Evolutionary conservation across 2,797 vertebrate genomes (phyloP).

Genomic region (Melanotaenia maccullochi): DNA sequence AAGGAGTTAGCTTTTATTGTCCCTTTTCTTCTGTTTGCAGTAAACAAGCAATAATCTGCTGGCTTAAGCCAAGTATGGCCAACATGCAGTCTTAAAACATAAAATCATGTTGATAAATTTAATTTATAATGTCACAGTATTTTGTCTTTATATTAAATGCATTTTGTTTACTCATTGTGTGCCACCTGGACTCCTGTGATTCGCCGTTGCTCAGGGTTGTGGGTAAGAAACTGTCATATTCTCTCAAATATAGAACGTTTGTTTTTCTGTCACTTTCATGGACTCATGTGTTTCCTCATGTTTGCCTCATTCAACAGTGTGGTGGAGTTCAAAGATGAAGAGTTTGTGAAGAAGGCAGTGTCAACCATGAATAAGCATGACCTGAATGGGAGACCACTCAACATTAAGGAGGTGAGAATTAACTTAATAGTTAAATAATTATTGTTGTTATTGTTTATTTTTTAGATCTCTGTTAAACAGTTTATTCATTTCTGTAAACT

Average conservation of each 20-base stretch:
- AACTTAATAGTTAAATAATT: not conserved
- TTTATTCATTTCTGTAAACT: not conserved
- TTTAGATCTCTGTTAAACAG: not conserved
- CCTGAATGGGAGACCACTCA: slow-evolving; percentile 94
- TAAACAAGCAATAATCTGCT: slow-evolving; percentile 37
- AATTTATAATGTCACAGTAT: slow-evolving; percentile 17
- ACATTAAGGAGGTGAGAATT: slow-evolving; percentile 94
- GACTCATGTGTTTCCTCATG: slow-evolving; percentile 21
- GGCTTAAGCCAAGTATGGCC: slow-evolving; percentile 44
- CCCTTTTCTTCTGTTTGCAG: slow-evolving; percentile 26
- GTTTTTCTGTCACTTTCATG: not conserved
- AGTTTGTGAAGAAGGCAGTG: slow-evolving; percentile 97
- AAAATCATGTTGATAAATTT: slow-evolving; percentile 42
- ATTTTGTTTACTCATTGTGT: slow-evolving; percentile 66
- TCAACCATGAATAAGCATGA: slow-evolving; percentile 98
- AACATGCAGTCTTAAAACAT: slow-evolving; percentile 23
- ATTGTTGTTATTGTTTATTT: no score
- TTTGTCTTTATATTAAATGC: slow-evolving; percentile 60
- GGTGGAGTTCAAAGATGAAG: slow-evolving; percentile 99
- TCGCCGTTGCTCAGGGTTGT: slow-evolving; percentile 70
- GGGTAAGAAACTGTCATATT: slow-evolving; percentile 68
- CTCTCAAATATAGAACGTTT: not conserved
- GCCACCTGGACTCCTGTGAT: slow-evolving; percentile 51
- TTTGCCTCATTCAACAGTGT: slow-evolving; percentile 84
- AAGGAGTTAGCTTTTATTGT: not conserved